Conservation (phyloP, 2,797 vertebrate genomes). For the Syngnathus rostellatus region DNA sequence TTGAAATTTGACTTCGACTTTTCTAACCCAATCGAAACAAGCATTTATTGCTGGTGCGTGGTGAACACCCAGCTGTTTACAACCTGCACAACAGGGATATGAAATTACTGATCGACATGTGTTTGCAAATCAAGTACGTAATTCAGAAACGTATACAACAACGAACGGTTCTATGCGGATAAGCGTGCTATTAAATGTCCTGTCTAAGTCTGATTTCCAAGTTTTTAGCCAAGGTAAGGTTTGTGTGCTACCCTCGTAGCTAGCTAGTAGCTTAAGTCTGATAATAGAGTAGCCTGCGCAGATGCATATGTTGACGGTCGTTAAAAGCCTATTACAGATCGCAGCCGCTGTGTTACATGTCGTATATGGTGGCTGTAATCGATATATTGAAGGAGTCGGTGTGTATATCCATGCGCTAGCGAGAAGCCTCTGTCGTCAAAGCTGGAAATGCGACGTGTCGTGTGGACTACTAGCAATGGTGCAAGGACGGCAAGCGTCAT, state of each 20-base stretch:
- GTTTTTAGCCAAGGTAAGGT: constrained; percentile 9
- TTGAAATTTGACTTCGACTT: constrained; percentile 21
- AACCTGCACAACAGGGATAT: constrained; percentile 35
- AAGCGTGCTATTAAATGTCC: neutral
- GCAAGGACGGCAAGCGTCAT: constrained; percentile 55
- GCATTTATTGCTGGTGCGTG: constrained; percentile 24
- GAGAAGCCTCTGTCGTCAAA: constrained; percentile 26
- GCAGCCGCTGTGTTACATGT: neutral
- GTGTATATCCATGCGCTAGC: constrained; percentile 27
- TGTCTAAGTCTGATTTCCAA: neutral
- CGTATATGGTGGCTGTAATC: no score
- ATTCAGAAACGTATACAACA: constrained; percentile 12
- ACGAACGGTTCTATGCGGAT: neutral
- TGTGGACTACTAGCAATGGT: constrained; percentile 56
- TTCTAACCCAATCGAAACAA: constrained; percentile 48
- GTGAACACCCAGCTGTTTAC: constrained; percentile 33
- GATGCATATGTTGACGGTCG: neutral
- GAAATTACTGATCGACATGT: constrained; percentile 7
- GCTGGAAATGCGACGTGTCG: constrained; percentile 57
- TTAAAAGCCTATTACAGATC: neutral
- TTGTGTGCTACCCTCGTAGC: constrained; percentile 34
- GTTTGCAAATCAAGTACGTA: constrained; percentile 4
- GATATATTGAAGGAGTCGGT: neutral
- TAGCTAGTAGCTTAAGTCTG: constrained; percentile 18
- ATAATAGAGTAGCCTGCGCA: neutral